Conservation (phyloP, 2,797 vertebrate species). For the Orestias chungarensis region DNA sequence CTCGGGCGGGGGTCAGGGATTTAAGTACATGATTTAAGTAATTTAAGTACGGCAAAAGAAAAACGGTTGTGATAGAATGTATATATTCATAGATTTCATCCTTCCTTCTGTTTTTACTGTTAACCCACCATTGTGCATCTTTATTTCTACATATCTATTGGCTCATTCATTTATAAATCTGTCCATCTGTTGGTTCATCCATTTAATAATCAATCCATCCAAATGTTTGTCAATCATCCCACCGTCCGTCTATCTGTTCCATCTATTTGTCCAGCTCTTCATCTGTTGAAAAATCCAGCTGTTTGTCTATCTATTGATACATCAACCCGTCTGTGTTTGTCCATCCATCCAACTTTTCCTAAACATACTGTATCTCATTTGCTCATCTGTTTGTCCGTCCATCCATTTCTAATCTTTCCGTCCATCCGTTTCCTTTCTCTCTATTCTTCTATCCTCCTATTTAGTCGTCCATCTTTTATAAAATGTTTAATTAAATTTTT, state of each 20-base stretch:
- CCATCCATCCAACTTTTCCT: background rate
- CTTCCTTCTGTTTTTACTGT: too few relatives aligned
- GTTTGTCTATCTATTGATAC: background rate
- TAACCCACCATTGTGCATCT: too few relatives aligned
- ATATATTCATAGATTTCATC: background rate
- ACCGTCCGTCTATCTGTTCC: background rate
- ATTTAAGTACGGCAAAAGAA: background rate
- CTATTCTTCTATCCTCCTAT: too few relatives aligned
- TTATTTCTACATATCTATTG: too few relatives aligned
- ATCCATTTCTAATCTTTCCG: background rate
- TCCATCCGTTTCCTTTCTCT: too few relatives aligned
- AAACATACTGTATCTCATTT: background rate
- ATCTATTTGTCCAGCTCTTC: background rate
- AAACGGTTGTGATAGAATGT: background rate
- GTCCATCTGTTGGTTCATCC: too few relatives aligned
- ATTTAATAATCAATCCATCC: too few relatives aligned
- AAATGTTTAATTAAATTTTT: too few relatives aligned
- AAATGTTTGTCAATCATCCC: background rate
- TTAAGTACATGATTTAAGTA: background rate
- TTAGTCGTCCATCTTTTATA: too few relatives aligned
- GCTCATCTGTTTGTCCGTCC: background rate
- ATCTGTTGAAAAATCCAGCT: background rate
- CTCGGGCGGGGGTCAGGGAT: background rate
- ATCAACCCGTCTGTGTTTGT: background rate
- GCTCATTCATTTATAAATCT: too few relatives aligned